Conservation (phyloP, 2,797 vertebrate genomes). For the Zonotrichia albicollis region DNA sequence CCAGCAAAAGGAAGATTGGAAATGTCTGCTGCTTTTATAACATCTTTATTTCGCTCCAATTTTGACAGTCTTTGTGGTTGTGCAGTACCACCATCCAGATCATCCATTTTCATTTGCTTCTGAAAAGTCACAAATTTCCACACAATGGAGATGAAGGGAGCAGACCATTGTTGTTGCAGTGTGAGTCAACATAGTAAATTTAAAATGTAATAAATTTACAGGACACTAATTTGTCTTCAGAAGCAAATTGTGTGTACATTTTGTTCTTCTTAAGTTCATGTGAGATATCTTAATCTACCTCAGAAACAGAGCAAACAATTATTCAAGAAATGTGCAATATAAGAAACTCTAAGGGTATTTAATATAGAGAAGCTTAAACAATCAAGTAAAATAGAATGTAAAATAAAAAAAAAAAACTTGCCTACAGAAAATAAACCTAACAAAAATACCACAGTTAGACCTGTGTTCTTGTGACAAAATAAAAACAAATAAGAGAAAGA, state of each 20-base stretch:
- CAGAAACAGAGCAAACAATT: not conserved
- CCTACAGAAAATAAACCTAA: not conserved
- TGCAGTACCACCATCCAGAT: not conserved
- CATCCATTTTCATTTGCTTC: not conserved
- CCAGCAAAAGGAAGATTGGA: not conserved
- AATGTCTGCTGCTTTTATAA: not conserved
- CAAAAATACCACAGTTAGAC: not conserved
- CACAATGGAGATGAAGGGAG: not conserved
- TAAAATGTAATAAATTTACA: not conserved
- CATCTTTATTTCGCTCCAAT: not conserved
- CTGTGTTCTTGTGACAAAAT: not conserved
- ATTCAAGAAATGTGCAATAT: not conserved
- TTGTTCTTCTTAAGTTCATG: not conserved
- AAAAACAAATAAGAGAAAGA: not conserved
- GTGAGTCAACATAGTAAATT: not conserved
- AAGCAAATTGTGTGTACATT: not conserved
- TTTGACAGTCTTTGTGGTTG: not conserved
- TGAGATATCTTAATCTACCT: not conserved
- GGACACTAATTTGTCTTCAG: not conserved
- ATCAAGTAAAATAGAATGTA: not conserved
- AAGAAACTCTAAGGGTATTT: not conserved
- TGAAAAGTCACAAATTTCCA: not conserved
- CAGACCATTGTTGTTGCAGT: not conserved
- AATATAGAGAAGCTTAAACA: not conserved
- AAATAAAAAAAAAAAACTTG: not conserved